These are phyloP conservation scores for Monopterus albus DNA, from an alignment of 2,113 vertebrate species.

Conservation along the genomic window DNA sequence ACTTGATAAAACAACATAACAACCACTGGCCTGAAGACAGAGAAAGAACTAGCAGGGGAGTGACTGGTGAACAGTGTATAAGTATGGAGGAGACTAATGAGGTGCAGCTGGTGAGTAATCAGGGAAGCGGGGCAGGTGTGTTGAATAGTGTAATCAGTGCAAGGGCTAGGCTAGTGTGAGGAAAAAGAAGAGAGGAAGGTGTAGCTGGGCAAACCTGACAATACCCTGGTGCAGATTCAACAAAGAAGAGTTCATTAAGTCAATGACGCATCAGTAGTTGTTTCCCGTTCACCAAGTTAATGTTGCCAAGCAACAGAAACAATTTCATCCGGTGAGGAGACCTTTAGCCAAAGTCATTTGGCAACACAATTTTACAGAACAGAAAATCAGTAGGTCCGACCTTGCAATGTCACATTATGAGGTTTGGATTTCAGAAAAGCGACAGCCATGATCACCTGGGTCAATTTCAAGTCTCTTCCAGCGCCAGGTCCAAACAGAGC, in stretches of 20 bases:
- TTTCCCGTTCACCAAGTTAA: conserved; percentile 56
- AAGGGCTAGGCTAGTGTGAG: too few relatives aligned
- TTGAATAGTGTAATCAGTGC: too few relatives aligned
- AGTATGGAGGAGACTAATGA: too few relatives aligned
- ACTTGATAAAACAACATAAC: too few relatives aligned
- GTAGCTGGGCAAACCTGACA: too few relatives aligned
- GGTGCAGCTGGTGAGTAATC: too few relatives aligned
- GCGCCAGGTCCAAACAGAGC: background rate
- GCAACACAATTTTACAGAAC: conserved; percentile 29
- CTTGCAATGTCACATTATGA: background rate
- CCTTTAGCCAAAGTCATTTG: conserved; percentile 44
- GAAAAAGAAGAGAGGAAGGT: too few relatives aligned
- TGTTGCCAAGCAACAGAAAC: conserved; percentile 72
- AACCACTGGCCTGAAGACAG: too few relatives aligned
- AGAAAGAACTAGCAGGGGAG: too few relatives aligned
- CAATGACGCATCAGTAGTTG: conserved; percentile 49
- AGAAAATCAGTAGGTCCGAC: conserved; percentile 9
- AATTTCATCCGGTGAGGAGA: conserved; percentile 29
- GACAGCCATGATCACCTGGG: background rate
- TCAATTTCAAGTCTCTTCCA: background rate
- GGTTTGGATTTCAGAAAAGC: conserved; percentile 6
- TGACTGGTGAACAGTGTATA: too few relatives aligned
- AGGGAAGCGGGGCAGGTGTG: too few relatives aligned
- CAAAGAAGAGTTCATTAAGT: conserved; percentile 44
- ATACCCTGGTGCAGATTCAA: conserved; percentile 33